Evolutionary conservation across 2,888 invertebrate species (phyloP), one percentile per base, ranked within the genome.

Genomic region (Dasypolia templi): DNA sequence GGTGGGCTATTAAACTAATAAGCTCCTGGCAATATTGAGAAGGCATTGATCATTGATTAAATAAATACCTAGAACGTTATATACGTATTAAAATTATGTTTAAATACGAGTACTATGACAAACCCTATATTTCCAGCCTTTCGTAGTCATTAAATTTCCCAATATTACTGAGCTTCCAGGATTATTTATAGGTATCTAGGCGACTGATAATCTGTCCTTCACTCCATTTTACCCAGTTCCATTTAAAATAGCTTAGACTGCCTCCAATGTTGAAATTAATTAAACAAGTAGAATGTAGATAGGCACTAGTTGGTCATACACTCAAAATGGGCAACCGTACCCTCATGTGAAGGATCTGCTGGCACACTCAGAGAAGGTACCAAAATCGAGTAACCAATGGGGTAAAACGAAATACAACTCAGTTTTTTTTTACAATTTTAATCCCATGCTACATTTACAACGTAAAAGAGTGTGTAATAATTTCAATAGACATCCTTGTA

Each of bases 401-500:
- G 32, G 32, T 51, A 35, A 22, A 42, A 59, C 2, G 22, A 74
- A 59, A 72, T 6, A 73, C 22, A 58, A 49, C 22, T n/a, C 3
- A 1, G 46, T 9, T 29, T 19, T n/a, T 19, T n/a, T 22, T 46
- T 12, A 17, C 44, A 11, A 6, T 55, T 73, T 58, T 73, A 59
- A 58, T 58, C 3, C 65, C 29, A 72, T 39, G 9, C n/a, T 35
- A 71, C 42, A 26, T 26, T 44, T 35, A 79, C 17, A 46, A 29
- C 14, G 22, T 39, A 46, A 59, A 32, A 46, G 12, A 32, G 12
- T 22, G 19, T 44, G 56, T 19, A 62, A 19, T 74, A 12, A 62
- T 63, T 51, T 74, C 35, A 74, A 62, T 79, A 62, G 12, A 35
- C 11, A 79, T 53, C 29, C 32, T 59, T 35, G n/a, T 26, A 14